A percentile compares a stretch with the other conserved stretches of the same genome.
These are phyloP conservation scores for Malachius bipustulatus DNA, from an alignment of 2,888 invertebrate genomes.

Conservation along the genomic window DNA sequence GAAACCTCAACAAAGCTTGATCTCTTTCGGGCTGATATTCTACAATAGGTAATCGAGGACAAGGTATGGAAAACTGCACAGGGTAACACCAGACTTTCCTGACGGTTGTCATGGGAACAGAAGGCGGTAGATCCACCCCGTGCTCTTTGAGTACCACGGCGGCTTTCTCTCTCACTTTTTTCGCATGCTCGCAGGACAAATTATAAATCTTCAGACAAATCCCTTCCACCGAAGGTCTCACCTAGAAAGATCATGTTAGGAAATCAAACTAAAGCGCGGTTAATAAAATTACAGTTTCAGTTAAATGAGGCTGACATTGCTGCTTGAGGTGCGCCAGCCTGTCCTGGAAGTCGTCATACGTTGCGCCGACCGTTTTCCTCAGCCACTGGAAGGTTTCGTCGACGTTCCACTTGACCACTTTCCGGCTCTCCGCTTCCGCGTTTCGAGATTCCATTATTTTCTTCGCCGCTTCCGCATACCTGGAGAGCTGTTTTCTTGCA, in stretches of 20 bases:
- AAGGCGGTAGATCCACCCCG: conserved; percentile 52
- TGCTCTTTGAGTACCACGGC: conserved; percentile 75
- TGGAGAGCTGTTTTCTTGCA: conserved; percentile 75
- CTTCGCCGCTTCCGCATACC: conserved; percentile 92
- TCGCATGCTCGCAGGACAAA: conserved; percentile 81
- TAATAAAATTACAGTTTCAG: conserved; percentile 57
- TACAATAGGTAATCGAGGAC: conserved; percentile 73
- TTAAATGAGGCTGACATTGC: conserved; percentile 91
- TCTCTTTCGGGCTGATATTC: conserved; percentile 81
- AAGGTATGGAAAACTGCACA: conserved; percentile 77
- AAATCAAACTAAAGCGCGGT: background rate
- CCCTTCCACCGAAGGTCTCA: conserved; percentile 88
- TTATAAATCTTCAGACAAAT: conserved; percentile 91
- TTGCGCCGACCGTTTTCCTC: conserved; percentile 82
- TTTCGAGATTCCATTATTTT: conserved; percentile 92
- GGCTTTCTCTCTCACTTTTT: conserved; percentile 81
- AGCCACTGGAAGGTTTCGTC: conserved; percentile 97
- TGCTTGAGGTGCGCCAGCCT: conserved; percentile 82
- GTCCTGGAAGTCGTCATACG: conserved; percentile 86
- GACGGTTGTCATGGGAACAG: conserved; percentile 53
- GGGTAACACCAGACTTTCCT: conserved; percentile 95
- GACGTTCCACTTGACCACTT: conserved; percentile 97
- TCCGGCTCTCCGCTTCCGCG: conserved; percentile 84
- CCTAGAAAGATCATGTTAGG: conserved; percentile 20
- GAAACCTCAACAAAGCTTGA: conserved; percentile 74